A percentile compares a stretch with the other conserved stretches of the same genome.
phyloP scores from a whole-genome alignment of 2,888 invertebrate genomes.

The Gisinianus flammeolus region DNA sequence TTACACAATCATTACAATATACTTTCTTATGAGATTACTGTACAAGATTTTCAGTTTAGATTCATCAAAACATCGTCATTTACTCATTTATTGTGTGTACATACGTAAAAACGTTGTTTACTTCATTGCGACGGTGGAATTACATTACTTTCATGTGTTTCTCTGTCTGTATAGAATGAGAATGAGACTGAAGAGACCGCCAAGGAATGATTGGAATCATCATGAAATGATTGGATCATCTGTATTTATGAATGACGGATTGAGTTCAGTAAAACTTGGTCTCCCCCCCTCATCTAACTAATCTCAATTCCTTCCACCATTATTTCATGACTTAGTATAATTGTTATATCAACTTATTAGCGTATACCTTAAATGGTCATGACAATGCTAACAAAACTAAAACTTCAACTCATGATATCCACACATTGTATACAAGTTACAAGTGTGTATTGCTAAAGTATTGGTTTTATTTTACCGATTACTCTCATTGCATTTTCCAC shows the following conservation, averaged over 20 bases:
- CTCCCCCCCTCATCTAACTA: background rate
- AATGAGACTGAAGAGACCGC: background rate
- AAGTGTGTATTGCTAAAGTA: background rate
- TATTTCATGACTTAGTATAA: conserved; percentile 5
- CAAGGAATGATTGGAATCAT: background rate
- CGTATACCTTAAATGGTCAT: conserved; percentile 31
- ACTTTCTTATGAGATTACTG: too few relatives aligned
- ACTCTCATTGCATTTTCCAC: background rate
- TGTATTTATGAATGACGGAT: conserved; percentile 27
- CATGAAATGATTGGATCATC: conserved; percentile 4
- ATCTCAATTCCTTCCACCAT: background rate
- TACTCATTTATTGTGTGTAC: too few relatives aligned
- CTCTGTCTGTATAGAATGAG: too few relatives aligned
- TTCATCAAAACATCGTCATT: too few relatives aligned
- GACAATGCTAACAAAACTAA: conserved; percentile 20
- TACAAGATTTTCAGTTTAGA: too few relatives aligned
- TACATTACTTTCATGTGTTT: too few relatives aligned
- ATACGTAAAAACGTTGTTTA: too few relatives aligned
- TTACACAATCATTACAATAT: too few relatives aligned
- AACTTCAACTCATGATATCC: background rate
- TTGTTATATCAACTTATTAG: conserved; percentile 15
- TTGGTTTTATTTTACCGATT: background rate
- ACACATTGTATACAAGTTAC: background rate
- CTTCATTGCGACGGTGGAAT: too few relatives aligned
- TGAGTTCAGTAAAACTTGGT: conserved; percentile 25